These are phyloP conservation scores for Microctenopoma steveboyesi DNA, from an alignment of 2,797 vertebrate genomes.

Conservation along the genomic window DNA sequence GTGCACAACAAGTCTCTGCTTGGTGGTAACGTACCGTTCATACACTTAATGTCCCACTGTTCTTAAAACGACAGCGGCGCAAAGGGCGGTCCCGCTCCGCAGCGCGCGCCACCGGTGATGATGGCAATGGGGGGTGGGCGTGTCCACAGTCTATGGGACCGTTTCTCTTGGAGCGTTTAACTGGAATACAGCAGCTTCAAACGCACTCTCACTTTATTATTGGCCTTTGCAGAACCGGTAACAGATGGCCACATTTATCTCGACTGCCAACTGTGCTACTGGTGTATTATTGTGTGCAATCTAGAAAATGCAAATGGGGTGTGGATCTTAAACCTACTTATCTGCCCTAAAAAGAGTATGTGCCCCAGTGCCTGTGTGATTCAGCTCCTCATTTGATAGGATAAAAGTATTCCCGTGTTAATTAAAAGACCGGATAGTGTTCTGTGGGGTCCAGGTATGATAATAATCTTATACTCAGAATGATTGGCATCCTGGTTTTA, in stretches of 20 bases:
- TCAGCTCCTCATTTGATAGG: background rate
- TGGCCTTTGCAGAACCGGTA: background rate
- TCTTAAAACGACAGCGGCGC: too few species aligned
- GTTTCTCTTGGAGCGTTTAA: too few species aligned
- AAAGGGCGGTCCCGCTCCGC: too few species aligned
- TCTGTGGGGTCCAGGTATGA: too few species aligned
- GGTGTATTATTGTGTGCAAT: background rate
- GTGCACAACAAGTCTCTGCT: background rate
- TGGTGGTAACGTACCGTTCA: background rate
- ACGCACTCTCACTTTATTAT: too few species aligned
- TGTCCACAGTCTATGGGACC: too few species aligned
- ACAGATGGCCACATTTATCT: background rate
- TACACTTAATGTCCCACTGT: rapidly evolving
- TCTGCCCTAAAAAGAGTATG: background rate
- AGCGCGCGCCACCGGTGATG: too few species aligned
- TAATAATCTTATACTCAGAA: too few species aligned
- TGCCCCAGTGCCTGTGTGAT: background rate
- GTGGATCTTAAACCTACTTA: background rate
- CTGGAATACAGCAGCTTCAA: too few species aligned
- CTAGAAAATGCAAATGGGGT: constrained; percentile 20
- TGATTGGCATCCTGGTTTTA: background rate
- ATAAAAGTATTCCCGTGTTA: background rate
- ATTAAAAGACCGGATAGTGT: background rate
- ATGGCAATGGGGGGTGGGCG: too few species aligned
- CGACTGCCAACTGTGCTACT: background rate